A percentile compares a stretch with the other conserved stretches of the same genome.
These are phyloP conservation scores for Hozukius guyotensis DNA, from an alignment of 2,797 vertebrate genomes.

Conservation along the genomic window DNA sequence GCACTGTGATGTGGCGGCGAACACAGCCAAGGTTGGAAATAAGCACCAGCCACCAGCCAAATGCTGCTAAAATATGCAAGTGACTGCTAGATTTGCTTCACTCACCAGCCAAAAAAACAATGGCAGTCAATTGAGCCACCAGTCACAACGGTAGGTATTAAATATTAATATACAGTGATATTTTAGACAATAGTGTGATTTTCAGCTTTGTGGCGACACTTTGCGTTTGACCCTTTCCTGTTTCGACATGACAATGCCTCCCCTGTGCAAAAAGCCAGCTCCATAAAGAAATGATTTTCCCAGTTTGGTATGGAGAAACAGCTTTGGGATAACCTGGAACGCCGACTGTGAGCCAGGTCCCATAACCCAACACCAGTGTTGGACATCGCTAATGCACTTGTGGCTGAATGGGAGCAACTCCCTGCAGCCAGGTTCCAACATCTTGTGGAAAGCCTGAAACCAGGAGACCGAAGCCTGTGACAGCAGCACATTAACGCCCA, in stretches of 20 bases:
- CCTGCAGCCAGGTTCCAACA: not conserved
- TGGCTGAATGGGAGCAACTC: not conserved
- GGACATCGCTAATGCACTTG: not conserved
- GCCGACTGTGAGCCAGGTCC: not conserved
- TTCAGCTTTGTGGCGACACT: not conserved
- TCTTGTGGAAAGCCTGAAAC: not conserved
- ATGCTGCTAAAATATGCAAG: no score
- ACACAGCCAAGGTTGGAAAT: no score
- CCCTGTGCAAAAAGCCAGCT: not conserved
- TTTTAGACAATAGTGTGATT: not conserved
- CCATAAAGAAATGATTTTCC: not conserved
- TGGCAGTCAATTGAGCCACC: no score
- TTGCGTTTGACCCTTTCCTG: not conserved
- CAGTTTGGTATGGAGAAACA: not conserved
- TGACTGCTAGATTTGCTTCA: no score
- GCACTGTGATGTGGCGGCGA: no score
- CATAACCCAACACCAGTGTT: not conserved
- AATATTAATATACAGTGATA: not conserved
- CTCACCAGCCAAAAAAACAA: no score
- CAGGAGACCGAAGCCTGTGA: not conserved
- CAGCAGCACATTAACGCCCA: not conserved
- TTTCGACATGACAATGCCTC: not conserved
- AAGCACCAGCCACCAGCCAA: no score
- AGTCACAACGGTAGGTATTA: no score
- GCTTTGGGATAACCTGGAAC: constrained; percentile 4